These are phyloP conservation scores for Pteromalus puparum DNA, from an alignment of 1,140 invertebrate species.

Conservation along the genomic window DNA sequence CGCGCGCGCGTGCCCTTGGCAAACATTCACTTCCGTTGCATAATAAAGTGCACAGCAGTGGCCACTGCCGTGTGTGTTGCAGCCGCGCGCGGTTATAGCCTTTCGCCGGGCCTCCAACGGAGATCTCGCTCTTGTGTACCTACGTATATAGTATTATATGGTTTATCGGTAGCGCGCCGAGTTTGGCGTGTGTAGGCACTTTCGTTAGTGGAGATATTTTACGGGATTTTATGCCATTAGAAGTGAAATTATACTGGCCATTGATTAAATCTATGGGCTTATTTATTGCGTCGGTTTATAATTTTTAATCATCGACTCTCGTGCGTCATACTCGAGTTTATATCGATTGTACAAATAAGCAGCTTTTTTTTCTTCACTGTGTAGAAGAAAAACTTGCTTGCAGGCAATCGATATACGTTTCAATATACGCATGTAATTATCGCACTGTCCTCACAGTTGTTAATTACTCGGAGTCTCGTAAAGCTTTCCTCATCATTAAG, in stretches of 20 bases:
- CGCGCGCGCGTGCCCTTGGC: constrained; percentile 29
- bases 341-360: no score
- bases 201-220: no score
- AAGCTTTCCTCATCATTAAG: not conserved
- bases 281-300: not conserved
- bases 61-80: not conserved
- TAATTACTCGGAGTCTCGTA: no score
- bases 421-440: not conserved
- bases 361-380: no score
- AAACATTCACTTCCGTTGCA: constrained; percentile 56
- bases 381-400: no score
- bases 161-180: no score
- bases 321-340: no score
- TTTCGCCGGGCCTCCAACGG: not conserved
- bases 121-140: not conserved
- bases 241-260: no score
- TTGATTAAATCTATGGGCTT: no score
- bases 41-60: constrained; percentile 52
- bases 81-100: not conserved
- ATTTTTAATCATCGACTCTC: not conserved
- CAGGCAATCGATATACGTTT: not conserved
- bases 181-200: no score
- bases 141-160: not conserved
- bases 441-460: not conserved
- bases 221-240: no score